Base-by-base conservation (phyloP, 2,888 invertebrate genomes). In the Dascillus cervinus region DNA sequence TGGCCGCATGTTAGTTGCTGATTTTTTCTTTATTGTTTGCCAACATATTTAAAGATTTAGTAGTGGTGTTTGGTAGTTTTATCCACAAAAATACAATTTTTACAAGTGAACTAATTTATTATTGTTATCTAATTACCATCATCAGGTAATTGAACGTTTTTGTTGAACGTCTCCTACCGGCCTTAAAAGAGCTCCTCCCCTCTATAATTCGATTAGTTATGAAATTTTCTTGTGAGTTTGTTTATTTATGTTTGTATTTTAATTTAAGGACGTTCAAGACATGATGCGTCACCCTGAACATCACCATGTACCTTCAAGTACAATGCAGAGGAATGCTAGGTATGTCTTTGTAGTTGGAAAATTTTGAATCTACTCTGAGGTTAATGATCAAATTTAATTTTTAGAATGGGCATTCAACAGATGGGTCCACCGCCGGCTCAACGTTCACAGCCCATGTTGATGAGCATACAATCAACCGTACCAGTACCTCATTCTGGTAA, bases 1-100 rank as follows among this genome's bases (percentile, higher is more conserved):
- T 83, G 82, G 83, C 82, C 81, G 82, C 82, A 80, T 80, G 82
- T 81, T 82, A 80, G 77, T 77, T 73, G 70, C 70, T 71, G 70
- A 62, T 71, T 79, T 79, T n/a, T 79, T 80, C 79, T 81, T 80
- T 80, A 79, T 77, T 80, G 79, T 80, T 80, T 73, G 79, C 79
- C 80, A 79, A 79, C 66, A 64, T 59, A 65, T 57, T 61, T 59
- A 53, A 56, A 58, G 61, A 62, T 62, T 58, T 64, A 67, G 65
- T 64, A 66, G 63, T 65, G 67, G 67, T 68, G 70, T 65, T 65
- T 66, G 62, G 60, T 60, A 55, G 49, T 57, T 31, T 28, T 20
- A 36, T 33, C 17, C 14, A 47, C 50, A 51, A 44, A 41, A 41
- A 46, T 47, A 30, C 24, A 38, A 34, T 37, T 24, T 29, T n/a